Evolutionary conservation across 2,113 vertebrate genomes (phyloP).

Genomic region (Osmerus mordax): DNA sequence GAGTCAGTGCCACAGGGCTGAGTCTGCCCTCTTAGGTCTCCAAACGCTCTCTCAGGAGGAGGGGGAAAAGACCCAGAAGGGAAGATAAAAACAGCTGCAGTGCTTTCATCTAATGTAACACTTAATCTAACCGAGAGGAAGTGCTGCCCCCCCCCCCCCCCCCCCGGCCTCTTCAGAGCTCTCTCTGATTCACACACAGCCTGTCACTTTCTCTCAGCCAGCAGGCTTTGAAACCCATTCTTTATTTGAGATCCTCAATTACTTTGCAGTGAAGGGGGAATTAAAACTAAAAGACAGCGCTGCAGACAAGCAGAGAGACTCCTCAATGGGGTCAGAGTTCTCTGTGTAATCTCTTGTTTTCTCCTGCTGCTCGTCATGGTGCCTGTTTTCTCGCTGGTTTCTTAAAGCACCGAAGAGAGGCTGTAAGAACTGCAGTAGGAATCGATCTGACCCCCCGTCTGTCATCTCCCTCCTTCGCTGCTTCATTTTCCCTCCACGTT

Average conservation of each 20-base stretch:
- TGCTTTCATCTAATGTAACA: conserved; percentile 29
- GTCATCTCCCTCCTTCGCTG: conserved; percentile 18
- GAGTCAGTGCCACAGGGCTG: not conserved
- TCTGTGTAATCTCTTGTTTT: conserved; percentile 14
- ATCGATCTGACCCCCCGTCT: conserved; percentile 25
- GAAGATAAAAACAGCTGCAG: conserved; percentile 16
- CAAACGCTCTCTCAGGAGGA: conserved; percentile 1
- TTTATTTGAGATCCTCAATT: conserved; percentile 43
- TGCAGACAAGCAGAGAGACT: conserved; percentile 11
- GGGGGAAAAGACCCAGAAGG: not conserved
- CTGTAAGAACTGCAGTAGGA: conserved; percentile 15
- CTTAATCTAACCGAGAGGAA: conserved; percentile 28
- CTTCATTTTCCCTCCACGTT: conserved; percentile 15
- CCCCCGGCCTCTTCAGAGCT: conserved; percentile 20
- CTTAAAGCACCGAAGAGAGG: conserved; percentile 13
- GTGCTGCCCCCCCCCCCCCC: not conserved
- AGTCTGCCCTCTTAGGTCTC: not conserved
- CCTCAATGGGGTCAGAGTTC: conserved; percentile 24
- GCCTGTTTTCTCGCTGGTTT: not conserved
- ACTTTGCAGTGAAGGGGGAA: conserved; percentile 24
- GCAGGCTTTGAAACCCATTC: conserved; percentile 31
- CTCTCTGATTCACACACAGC: conserved; percentile 29
- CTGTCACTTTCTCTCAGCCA: conserved; percentile 22
- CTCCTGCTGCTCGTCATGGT: conserved; percentile 1
- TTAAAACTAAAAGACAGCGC: conserved; percentile 27